A percentile compares a stretch with the other conserved stretches of the same genome.
Conservation (phyloP, 2,888 invertebrate genomes). For the Phaonia tiefii region DNA sequence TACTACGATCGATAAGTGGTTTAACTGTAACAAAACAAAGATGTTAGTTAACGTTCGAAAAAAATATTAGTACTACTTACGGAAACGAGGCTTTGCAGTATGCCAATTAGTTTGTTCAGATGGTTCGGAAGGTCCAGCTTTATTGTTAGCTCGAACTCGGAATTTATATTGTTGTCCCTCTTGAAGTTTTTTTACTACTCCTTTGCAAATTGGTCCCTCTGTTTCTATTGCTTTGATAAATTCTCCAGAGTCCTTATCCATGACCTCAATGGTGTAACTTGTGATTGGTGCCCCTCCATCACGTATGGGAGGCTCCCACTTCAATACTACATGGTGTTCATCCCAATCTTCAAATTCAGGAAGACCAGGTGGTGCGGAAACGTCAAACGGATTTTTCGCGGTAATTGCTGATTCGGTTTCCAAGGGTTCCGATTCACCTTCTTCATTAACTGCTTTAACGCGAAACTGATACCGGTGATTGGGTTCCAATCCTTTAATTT, state of each 20-base stretch:
- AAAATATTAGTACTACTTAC: conserved; percentile 85
- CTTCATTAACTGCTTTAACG: conserved; percentile 97
- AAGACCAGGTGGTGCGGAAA: conserved; percentile 92
- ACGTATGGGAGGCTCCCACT: conserved; percentile 94
- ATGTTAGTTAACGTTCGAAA: background rate
- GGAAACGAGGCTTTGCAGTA: conserved; percentile 92
- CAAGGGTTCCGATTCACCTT: conserved; percentile 97
- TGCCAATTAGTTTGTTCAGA: conserved; percentile 96
- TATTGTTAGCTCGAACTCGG: conserved; percentile 95
- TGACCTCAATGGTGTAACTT: conserved; percentile 94
- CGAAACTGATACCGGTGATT: conserved; percentile 98
- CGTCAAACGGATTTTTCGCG: conserved; percentile 98
- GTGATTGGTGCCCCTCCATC: conserved; percentile 97
- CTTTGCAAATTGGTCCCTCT: conserved; percentile 91
- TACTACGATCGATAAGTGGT: conserved; percentile 95
- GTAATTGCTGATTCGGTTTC: conserved; percentile 93
- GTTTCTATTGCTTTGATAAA: conserved; percentile 93
- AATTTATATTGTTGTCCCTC: conserved; percentile 98
- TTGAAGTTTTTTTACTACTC: conserved; percentile 93
- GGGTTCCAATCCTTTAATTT: conserved; percentile 92
- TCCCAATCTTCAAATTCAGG: conserved; percentile 95
- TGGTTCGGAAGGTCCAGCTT: conserved; percentile 95
- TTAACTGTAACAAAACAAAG: conserved; percentile 87
- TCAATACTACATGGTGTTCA: conserved; percentile 93
- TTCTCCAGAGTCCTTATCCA: conserved; percentile 92